Percentiles rank a stretch among this genome's conserved stretches.
These are phyloP conservation scores for Pocota personata DNA, from an alignment of 2,888 invertebrate genomes.

Conservation along the genomic window DNA sequence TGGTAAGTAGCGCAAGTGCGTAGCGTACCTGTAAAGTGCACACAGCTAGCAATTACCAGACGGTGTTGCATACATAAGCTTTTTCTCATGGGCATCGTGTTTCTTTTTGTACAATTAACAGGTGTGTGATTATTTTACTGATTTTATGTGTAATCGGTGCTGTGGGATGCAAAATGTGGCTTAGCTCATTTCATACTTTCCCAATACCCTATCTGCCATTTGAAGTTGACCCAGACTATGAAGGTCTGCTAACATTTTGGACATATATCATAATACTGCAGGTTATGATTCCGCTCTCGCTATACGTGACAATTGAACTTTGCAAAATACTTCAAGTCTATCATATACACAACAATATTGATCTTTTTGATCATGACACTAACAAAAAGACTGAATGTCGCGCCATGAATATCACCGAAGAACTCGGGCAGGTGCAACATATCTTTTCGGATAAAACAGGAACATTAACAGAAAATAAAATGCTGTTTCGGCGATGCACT, in stretches of 20 bases:
- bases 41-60: not conserved
- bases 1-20: conserved; percentile 89
- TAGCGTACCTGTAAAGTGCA: not conserved
- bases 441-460: conserved; percentile 99
- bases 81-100: conserved; percentile 3
- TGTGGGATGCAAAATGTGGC: conserved; percentile 94
- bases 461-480: conserved; percentile 98
- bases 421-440: conserved; percentile 97
- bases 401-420: conserved; percentile 98
- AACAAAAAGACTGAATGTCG: conserved; percentile 94
- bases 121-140: conserved; percentile 94
- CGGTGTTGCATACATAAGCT: not conserved
- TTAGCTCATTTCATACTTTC: conserved; percentile 83
- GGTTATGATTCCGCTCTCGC: conserved; percentile 97
- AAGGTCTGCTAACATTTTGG: conserved; percentile 95
- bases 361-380: conserved; percentile 92
- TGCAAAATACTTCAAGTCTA: conserved; percentile 97
- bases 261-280: conserved; percentile 97
- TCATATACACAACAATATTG: conserved; percentile 95
- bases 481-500: conserved; percentile 96
- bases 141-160: conserved; percentile 96
- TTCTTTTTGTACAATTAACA: conserved; percentile 66
- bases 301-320: conserved; percentile 98
- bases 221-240: conserved; percentile 86
- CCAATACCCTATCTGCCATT: conserved; percentile 88